Evolutionary conservation across 2,797 vertebrate genomes (phyloP), one percentile per base, ranked within the genome.

Genomic region (Sebastes steindachneri): DNA sequence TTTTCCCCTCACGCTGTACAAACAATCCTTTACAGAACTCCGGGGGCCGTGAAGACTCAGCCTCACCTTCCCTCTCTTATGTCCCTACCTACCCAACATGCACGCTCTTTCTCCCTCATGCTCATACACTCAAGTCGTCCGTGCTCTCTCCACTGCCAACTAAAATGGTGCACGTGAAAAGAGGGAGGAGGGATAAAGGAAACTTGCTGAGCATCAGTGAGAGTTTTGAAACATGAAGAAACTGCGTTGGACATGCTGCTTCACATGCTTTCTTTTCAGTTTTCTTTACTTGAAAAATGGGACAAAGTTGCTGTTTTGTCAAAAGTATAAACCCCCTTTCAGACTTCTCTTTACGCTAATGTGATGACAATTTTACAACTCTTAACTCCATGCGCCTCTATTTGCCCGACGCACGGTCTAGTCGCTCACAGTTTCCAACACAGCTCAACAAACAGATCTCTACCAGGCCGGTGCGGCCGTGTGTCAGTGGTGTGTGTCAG

Each of bases 11-110:
- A 60, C 55, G 79, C 87, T 92, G 91, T 90, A 87, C 89, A 94
- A 94, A 93, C 92, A 93, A 88, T 78, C 73, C 77, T 90, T 87
- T 83, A 80, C 81, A 93, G 83, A 88, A 57, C 78, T 84, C 68
- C 0, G 2, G 73, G 63, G 48, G 75, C 80, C 48, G 19, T 14
- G 35, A 80, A 86, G 59, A 64, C 72, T 80, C 57, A 29, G 68
- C 81, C 75, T 88, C 83, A 87, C 78, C 82, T 87, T 79, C 63
- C 41, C 58, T 71, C 19, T 3, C 62, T 80, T 67, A 15, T 67
- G 29, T 57, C 55, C n/a, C 15, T 11, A 9, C 48, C 28, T 45
- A 64, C 37, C 33, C 23, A 69, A 8, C 35, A 53, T 51, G 54
- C 48, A 25, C 62, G n/a, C 67, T 41, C 28, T 25, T 23, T 37